Percentiles rank a stretch among this genome's conserved stretches.
Evolutionary conservation across 2,888 invertebrate species (phyloP).

Genomic region (Plebejus melissa): DNA sequence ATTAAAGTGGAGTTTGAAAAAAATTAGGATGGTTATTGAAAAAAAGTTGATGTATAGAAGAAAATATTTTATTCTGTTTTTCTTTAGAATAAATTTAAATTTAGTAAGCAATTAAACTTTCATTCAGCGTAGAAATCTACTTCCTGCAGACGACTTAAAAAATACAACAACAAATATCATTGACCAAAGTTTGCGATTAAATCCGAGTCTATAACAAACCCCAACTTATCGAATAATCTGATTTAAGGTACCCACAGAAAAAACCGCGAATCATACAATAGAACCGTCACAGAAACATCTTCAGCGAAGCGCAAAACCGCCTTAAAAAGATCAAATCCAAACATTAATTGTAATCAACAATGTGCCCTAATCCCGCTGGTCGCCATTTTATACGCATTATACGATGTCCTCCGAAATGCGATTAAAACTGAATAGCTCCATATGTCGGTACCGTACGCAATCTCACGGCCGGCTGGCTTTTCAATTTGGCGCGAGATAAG

Average conservation of each 20-base stretch:
- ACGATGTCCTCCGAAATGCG: conserved; percentile 76
- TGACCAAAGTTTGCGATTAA: neutral
- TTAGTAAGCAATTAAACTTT: neutral
- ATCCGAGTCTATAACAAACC: neutral
- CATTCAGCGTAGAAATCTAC: neutral
- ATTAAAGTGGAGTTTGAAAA: neutral
- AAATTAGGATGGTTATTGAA: neutral
- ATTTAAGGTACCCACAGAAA: conserved; percentile 13
- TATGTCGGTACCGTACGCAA: conserved; percentile 74
- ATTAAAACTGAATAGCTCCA: conserved; percentile 79
- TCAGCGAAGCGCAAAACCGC: conserved; percentile 54
- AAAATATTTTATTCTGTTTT: neutral
- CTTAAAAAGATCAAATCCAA: conserved; percentile 71
- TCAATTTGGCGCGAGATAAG: conserved; percentile 78
- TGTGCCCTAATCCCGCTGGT: conserved; percentile 59
- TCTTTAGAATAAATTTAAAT: neutral
- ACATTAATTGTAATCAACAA: conserved; percentile 68
- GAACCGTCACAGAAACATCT: conserved; percentile 52
- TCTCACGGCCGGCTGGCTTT: conserved; percentile 75
- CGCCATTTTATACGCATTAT: conserved; percentile 68
- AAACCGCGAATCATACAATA: conserved; percentile 37
- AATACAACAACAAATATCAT: neutral
- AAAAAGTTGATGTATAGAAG: too few species aligned
- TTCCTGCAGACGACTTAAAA: neutral
- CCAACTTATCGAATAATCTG: neutral